A percentile compares a stretch with the other conserved stretches of the same genome.
These are phyloP conservation scores for Romanogobio albipinnatus DNA, from an alignment of 2,113 vertebrate species.

Conservation along the genomic window DNA sequence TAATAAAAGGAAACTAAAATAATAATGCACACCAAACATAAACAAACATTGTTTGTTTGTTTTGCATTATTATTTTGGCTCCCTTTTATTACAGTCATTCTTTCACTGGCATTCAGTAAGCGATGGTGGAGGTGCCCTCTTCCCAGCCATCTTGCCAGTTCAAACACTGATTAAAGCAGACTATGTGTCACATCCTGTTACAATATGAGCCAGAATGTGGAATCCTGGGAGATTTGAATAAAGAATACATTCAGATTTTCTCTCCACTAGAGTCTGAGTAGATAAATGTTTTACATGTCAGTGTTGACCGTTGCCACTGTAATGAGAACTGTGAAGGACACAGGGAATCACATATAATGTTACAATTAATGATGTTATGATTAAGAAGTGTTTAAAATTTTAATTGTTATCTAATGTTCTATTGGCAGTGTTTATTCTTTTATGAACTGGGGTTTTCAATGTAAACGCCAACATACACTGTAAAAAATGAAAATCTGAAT, in stretches of 20 bases:
- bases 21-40: too few relatives aligned
- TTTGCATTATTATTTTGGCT: constrained; percentile 22
- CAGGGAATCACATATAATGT: constrained; percentile 10
- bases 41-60: too few relatives aligned
- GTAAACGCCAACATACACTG: background rate
- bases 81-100: background rate
- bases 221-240: constrained; percentile 75
- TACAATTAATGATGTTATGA: background rate
- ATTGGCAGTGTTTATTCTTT: background rate
- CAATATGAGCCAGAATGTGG: constrained; percentile 77
- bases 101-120: background rate
- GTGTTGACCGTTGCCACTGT: constrained; percentile 30
- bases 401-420: constrained; percentile 40
- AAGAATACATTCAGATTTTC: constrained; percentile 40
- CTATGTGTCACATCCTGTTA: constrained; percentile 90
- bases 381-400: constrained; percentile 23
- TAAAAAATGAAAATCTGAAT: background rate
- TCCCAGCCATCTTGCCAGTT: constrained; percentile 21
- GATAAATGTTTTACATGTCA: constrained; percentile 19
- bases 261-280: constrained; percentile 33
- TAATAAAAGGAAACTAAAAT: too few relatives aligned
- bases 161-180: constrained; percentile 74
- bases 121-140: constrained; percentile 32
- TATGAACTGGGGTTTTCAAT: background rate
- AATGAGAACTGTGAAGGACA: constrained; percentile 43